Conservation (phyloP, 1,140 invertebrate species). For the Drosophila suzukii region DNA sequence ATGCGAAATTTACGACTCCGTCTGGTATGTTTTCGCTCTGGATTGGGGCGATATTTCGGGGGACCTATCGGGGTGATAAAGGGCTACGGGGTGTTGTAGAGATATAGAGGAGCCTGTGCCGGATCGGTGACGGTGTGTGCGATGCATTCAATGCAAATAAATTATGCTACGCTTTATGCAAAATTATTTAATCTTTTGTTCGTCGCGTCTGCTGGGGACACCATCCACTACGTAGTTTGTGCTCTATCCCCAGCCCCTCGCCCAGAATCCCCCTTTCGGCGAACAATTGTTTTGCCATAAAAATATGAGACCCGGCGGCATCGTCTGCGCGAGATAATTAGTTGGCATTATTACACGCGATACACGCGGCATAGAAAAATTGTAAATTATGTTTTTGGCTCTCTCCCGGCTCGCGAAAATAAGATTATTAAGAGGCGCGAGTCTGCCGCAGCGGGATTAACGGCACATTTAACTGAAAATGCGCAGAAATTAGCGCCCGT, state of each 20-base stretch:
- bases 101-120: constrained; percentile 33
- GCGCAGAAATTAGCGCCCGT: constrained; percentile 72
- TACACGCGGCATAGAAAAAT: constrained; percentile 47
- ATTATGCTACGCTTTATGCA: constrained; percentile 83
- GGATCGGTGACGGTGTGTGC: constrained; percentile 77
- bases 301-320: constrained; percentile 72
- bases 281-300: constrained; percentile 78
- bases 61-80: not conserved
- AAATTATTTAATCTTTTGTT: constrained; percentile 84
- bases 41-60: constrained; percentile 1
- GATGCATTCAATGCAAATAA: constrained; percentile 83
- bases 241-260: not conserved
- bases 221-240: not conserved
- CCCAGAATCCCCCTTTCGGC: not conserved
- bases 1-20: constrained; percentile 79
- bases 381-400: constrained; percentile 59
- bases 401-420: constrained; percentile 28
- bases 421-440: constrained; percentile 39
- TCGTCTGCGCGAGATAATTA: constrained; percentile 77
- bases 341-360: constrained; percentile 72
- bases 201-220: constrained; percentile 58
- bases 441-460: constrained; percentile 46
- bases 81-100: not conserved
- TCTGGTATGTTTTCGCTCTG: constrained; percentile 26
- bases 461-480: constrained; percentile 76